phyloP scores from a whole-genome alignment of 37 sponge, comb jelly and placozoan genomes.

The Eunapius fragilis region DNA sequence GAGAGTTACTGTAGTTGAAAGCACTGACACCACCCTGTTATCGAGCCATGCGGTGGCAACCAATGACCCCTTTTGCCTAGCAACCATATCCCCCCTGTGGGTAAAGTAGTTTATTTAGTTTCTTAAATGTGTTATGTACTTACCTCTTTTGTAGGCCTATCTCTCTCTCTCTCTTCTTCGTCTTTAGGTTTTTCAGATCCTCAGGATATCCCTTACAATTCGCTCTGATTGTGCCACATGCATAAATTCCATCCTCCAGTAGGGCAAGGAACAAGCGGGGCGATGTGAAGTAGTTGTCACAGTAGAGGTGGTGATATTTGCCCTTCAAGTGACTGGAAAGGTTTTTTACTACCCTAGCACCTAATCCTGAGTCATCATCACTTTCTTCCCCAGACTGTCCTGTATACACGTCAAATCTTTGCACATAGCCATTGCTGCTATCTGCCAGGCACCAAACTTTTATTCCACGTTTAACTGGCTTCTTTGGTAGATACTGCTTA shows the following conservation, averaged over 20 bases:
- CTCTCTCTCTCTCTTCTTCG: background rate
- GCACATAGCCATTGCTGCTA: slow-evolving; percentile 12
- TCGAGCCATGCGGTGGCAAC: too few species aligned
- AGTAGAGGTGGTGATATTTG: slow-evolving; percentile 25
- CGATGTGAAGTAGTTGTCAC: slow-evolving; percentile 28
- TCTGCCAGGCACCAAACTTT: slow-evolving; percentile 8
- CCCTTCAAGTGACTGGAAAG: too few species aligned
- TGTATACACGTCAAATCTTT: background rate
- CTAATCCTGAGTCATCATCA: background rate
- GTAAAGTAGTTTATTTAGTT: too few species aligned
- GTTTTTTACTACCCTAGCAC: background rate
- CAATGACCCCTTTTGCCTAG: too few species aligned
- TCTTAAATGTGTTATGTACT: too few species aligned
- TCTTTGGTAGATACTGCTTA: slow-evolving; percentile 42
- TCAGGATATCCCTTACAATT: slow-evolving; percentile 20
- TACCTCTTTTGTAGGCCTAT: too few species aligned
- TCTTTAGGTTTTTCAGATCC: background rate
- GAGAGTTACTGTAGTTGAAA: too few species aligned
- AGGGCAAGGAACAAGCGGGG: slow-evolving; percentile 2
- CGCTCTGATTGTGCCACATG: slow-evolving; percentile 3
- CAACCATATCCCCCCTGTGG: too few species aligned
- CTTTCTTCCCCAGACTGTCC: background rate
- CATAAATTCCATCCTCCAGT: slow-evolving; percentile 9
- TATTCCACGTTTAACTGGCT: background rate
- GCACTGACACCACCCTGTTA: too few species aligned